Evolutionary conservation across 2,888 invertebrate genomes (phyloP), one percentile per base, ranked within the genome.

Genomic region (Aphidius colemani): DNA sequence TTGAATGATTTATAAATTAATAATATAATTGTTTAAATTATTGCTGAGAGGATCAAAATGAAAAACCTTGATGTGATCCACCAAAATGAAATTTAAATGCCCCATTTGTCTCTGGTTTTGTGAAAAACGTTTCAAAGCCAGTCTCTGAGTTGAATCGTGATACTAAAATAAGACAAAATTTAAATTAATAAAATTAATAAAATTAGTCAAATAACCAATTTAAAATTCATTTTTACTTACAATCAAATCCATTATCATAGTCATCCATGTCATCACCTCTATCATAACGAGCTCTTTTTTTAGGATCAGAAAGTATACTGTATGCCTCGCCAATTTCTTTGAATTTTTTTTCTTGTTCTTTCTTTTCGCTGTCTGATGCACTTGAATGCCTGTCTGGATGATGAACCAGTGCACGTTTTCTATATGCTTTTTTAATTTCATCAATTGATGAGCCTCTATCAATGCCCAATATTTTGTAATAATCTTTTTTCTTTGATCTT

Each of bases 311-410:
- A 68, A 98, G 86, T 65, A 97, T 88, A 51, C 92, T 90, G 81
- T 97, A 97, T 0, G 97, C 97, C 83, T 97, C 96, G n/a, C 96
- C 96, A 18, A 97, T 88, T 83, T 97, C 96, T 83, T 97, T 97
- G 83, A 98, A 97, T 77, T 93, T 93, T 74, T 90, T 89, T 83
- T 98, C 97, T 81, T 97, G 95, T 69, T 94, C 94, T 74, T 93
- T 93, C 71, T 93, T 92, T 81, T 94, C 93, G 6, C 84, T 86
- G 58, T 93, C 92, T 1, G 93, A 87, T 48, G 95, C 96, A 81
- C 89, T 91, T 4, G 95, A 91, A 84, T 97, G 97, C 49, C 96
- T 89, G 85, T 97, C 96, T 65, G 97, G 97, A 86, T 97, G 97
- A 83, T 93, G 95, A 8, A 94, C 89, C 64, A 97, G 85, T 0